Evolutionary conservation across 2,113 vertebrate genomes (phyloP), one percentile per base, ranked within the genome.

Genomic region (Dipodomys stephensi): DNA sequence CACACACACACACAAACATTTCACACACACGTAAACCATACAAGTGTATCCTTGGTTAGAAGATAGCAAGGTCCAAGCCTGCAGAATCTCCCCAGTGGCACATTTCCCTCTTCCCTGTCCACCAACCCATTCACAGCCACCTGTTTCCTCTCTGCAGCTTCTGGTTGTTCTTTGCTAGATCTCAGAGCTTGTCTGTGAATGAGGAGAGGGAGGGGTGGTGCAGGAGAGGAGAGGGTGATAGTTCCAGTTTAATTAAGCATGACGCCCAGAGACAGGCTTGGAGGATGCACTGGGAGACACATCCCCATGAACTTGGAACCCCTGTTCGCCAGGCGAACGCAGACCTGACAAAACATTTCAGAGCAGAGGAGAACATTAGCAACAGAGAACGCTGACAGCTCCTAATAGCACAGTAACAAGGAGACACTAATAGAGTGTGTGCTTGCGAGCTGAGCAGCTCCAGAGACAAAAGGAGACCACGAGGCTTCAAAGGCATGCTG

Each of bases 271-370:
- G 88, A 96, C 86, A 86, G 88, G 79, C 46, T 73, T 39, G 27
- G 93, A 92, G 62, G 71, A 85, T 0, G 30, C 53, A 67, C 22
- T 28, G 67, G 15, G 67, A 91, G 88, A 95, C 88, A 92, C 64
- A 35, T 80, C 57, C 74, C 0, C 12, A 80, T 92, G 93, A 97
- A 94, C 94, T 92, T 0, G 2, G 93, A 87, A 82, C 87, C 95
- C 83, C 91, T 87, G 94, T 92, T 95, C 94, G 93, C 92, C 27
- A 83, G 80, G 95, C 46, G 1, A 35, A 44, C 1, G 0, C 28
- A 30, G 84, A 92, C 69, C 93, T 97, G 96, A 95, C 96, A 97
- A 92, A 97, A 97, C 95, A 97, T 91, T 96, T 95, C 96, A 97
- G 95, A 94, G 92, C 28, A 1, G 74, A 92, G 65, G 64, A 91